Evolutionary conservation across 2,113 vertebrate genomes (phyloP).

Genomic region (Anarrhichthys ocellatus): DNA sequence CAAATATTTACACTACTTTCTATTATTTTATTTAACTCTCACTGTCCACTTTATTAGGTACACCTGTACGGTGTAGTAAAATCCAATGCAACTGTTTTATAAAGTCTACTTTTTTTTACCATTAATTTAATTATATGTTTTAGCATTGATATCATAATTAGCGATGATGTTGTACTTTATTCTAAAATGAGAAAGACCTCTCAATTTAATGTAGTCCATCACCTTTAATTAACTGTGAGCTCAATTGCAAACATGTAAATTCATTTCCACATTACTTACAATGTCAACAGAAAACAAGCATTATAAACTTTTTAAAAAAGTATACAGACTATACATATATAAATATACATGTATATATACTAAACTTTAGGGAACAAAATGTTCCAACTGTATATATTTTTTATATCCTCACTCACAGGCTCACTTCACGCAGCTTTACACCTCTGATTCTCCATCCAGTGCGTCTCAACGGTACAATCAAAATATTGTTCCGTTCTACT

Average conservation of each 20-base stretch:
- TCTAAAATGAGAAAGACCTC: not conserved
- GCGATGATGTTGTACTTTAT: not conserved
- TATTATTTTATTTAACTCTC: not conserved
- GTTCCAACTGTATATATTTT: not conserved
- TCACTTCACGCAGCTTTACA: conserved; percentile 4
- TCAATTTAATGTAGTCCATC: not conserved
- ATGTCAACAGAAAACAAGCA: not conserved
- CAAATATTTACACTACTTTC: not conserved
- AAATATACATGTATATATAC: not conserved
- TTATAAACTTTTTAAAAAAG: not conserved
- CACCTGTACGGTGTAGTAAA: not conserved
- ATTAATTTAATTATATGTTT: not conserved
- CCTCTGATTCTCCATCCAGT: not conserved
- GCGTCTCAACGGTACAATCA: conserved; percentile 14
- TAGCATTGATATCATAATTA: not conserved
- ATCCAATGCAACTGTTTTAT: not conserved
- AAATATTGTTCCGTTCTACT: conserved; percentile 35
- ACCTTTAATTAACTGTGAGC: not conserved
- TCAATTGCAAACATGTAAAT: not conserved
- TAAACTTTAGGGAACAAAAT: not conserved
- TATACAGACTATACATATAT: not conserved
- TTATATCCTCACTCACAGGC: not conserved
- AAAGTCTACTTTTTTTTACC: not conserved
- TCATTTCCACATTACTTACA: not conserved
- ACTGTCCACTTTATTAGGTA: not conserved